Conservation (phyloP, 2,888 invertebrate genomes). For the Xylota segnis region DNA sequence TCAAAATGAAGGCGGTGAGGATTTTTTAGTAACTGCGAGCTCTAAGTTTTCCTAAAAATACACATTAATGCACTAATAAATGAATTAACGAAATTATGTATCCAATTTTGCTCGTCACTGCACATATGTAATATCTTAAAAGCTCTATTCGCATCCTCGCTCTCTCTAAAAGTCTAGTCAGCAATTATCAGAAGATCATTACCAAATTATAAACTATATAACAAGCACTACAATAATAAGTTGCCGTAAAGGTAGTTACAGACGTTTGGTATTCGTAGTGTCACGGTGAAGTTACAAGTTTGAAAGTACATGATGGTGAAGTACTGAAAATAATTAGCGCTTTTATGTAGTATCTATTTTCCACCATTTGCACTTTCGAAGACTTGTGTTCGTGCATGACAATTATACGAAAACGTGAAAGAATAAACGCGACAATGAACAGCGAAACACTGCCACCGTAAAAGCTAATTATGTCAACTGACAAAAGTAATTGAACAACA, state of each 20-base stretch:
- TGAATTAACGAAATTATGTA: too few relatives aligned
- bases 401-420: slow-evolving; percentile 46
- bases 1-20: too few relatives aligned
- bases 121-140: background rate
- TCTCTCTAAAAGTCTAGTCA: background rate
- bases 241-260: background rate
- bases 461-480: slow-evolving; percentile 71
- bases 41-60: too few relatives aligned
- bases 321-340: slow-evolving; percentile 31
- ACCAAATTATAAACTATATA: slow-evolving; percentile 36
- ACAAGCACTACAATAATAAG: background rate
- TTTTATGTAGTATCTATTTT: background rate
- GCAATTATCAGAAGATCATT: slow-evolving; percentile 30
- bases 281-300: slow-evolving; percentile 4
- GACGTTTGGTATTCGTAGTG: background rate
- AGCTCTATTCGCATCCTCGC: slow-evolving; percentile 1
- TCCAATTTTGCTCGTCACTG: too few relatives aligned
- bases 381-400: slow-evolving; percentile 36
- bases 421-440: slow-evolving; percentile 36
- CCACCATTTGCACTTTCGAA: background rate
- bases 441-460: slow-evolving; percentile 55
- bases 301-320: slow-evolving; percentile 13
- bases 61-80: too few relatives aligned
- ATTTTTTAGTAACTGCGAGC: too few relatives aligned
- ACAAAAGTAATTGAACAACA: slow-evolving; percentile 65